Evolutionary conservation across 2,113 vertebrate genomes (phyloP), one percentile per base, ranked within the genome.

Genomic region (Otolemur garnettii): DNA sequence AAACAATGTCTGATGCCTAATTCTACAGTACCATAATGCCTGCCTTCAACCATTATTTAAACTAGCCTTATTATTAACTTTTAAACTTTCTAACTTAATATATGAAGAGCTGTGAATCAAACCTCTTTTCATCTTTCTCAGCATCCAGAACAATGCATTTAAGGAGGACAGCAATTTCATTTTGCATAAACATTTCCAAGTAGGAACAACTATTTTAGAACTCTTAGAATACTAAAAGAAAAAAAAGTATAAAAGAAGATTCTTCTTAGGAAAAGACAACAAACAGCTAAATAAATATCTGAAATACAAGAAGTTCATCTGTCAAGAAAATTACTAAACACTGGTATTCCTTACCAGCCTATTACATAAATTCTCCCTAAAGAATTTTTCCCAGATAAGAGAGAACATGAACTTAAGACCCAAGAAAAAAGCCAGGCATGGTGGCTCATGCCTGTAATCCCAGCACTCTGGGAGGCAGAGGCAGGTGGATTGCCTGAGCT

Each of bases 231-330:
- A 74, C 33, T 57, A 87, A 87, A 84, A 74, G 1, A 0, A 8
- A 0, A 87, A 94, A 84, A n/a, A n/a, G n/a, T n/a, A n/a, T n/a
- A n/a, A n/a, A 86, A 38, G 7, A 19, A 81, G 2, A 60, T 66
- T 91, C 88, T 93, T 88, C 87, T 93, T 64, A 93, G 77, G n/a
- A 87, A 83, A 94, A 83, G 13, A 87, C 69, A 57, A 5, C 35
- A 68, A n/a, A 59, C 8, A 55, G 35, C 68, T 74, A 88, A 79
- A 22, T 80, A 81, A 71, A 92, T 81, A 86, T 59, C 24, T 92
- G 50, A 80, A 75, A 60, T 75, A 55, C 18, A 26, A 72, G 55
- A 50, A 84, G n/a, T 66, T 4, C 71, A 91, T 30, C 83, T 85
- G 55, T 24, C 82, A 80, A 66, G 5, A 80, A 93, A 91, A 93